A percentile compares a stretch with the other conserved stretches of the same genome.
Evolutionary conservation across 2,797 vertebrate genomes (phyloP).

Genomic region (Pyrocephalus nanus): DNA sequence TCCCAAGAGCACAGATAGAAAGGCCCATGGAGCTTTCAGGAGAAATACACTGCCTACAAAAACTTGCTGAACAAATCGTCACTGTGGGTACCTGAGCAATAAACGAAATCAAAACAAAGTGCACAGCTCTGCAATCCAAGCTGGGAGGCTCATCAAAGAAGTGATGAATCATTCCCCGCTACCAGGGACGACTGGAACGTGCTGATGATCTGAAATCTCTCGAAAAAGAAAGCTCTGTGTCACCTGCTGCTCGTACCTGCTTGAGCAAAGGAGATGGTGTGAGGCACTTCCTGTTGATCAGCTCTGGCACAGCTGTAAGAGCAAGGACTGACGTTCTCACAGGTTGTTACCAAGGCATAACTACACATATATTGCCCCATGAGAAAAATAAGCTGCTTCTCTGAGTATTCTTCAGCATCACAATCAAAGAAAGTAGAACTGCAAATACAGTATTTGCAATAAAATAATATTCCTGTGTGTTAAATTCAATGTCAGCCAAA

Average conservation of each 20-base stretch:
- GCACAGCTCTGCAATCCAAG: not conserved
- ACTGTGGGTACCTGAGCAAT: not conserved
- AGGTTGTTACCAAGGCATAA: not conserved
- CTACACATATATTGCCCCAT: not conserved
- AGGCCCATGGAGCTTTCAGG: not conserved
- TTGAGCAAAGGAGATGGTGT: not conserved
- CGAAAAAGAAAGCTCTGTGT: not conserved
- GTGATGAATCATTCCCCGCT: not conserved
- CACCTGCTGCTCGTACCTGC: not conserved
- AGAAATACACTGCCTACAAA: not conserved
- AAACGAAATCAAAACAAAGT: not conserved
- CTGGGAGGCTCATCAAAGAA: not conserved
- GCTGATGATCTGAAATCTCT: not conserved
- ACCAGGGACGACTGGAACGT: not conserved
- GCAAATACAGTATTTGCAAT: not conserved
- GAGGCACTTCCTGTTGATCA: not conserved
- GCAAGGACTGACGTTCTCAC: not conserved
- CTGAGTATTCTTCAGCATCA: not conserved
- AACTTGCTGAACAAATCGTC: not conserved
- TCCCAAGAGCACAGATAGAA: not conserved
- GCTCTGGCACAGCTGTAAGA: not conserved
- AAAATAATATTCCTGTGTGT: not conserved
- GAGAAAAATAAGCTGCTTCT: not conserved
- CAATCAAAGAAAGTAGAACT: not conserved
- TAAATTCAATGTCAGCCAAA: not conserved